Base-by-base conservation (phyloP, 2,888 invertebrate genomes). In the Lampropteryx suffumata region DNA sequence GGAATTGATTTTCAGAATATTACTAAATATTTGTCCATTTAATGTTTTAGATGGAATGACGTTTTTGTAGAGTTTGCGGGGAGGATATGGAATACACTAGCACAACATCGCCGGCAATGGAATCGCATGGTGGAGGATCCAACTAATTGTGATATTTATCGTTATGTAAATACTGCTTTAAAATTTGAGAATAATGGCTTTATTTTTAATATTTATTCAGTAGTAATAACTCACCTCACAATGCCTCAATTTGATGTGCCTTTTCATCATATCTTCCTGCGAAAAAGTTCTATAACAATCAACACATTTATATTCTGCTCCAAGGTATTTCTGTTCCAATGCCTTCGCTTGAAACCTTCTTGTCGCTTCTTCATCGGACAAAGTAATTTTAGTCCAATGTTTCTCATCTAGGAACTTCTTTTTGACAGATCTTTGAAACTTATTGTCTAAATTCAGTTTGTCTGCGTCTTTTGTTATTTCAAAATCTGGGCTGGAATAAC, bases 221-320 rank as follows among this genome's bases (percentile, higher is more conserved):
- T n/a, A n/a, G n/a, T n/a, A n/a, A n/a, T n/a, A 4, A 29, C 56
- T 52, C 3, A 61, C 61, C 50, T 52, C 50, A 46, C 60, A 53
- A 37, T 87, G 86, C n/a, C 79, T 67, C 34, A 84, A 62, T 41
- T 79, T 74, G 2, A 61, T 64, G 55, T 87, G 85, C 17, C 87
- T 64, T 32, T 74, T 71, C 43, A 83, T 59, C 75, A 84, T 87
- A 46, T 84, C 79, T 30, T 76, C 77, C 17, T 81, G 79, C 0
- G 84, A 82, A 55, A 84, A 86, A 1, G 83, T 79, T 63, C 80
- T 84, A 8, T 76, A 76, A 50, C 87, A 87, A 47, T 82, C 74
- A 2, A 59, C 65, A 54, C 87, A 87, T 58, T 82, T 84, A 45
- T 62, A 80, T 3, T 70, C 62, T 0, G 84, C 80, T 1, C 69